Conservation (phyloP, 2,797 vertebrate genomes). For the Carduelis carduelis region DNA sequence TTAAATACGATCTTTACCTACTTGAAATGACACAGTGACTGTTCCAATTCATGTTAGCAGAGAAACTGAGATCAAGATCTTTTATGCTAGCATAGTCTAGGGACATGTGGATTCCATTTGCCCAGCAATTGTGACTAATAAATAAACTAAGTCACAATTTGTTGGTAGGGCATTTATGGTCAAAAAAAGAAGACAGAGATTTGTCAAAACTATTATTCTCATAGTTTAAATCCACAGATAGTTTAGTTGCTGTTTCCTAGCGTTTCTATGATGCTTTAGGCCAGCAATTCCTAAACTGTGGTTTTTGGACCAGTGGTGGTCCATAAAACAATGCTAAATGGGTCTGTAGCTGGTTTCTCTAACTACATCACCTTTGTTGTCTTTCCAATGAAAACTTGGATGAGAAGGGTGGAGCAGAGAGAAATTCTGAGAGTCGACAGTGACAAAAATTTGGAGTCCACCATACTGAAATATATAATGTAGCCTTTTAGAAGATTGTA, state of each 20-base stretch:
- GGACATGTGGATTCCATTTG: constrained; percentile 41
- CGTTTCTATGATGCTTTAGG: not conserved
- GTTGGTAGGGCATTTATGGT: constrained; percentile 13
- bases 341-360: constrained; percentile 2
- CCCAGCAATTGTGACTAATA: constrained; percentile 9
- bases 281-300: not conserved
- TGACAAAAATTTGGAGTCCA: not conserved
- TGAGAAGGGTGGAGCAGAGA: not conserved
- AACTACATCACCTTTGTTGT: constrained; percentile 35
- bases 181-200: not conserved
- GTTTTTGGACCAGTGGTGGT: constrained; percentile 29
- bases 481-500: not conserved
- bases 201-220: constrained; percentile 38
- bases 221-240: not conserved
- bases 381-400: constrained; percentile 19
- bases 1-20: constrained; percentile 3
- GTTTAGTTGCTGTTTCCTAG: constrained; percentile 14
- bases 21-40: not conserved
- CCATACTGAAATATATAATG: not conserved
- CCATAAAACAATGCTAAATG: constrained; percentile 28
- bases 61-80: not conserved
- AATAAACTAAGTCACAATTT: constrained; percentile 27
- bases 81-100: not conserved
- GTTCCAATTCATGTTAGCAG: not conserved
- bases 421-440: not conserved